A percentile compares a stretch with the other conserved stretches of the same genome.
Conservation (phyloP, 2,113 vertebrate genomes). For the Damaliscus lunatus region DNA sequence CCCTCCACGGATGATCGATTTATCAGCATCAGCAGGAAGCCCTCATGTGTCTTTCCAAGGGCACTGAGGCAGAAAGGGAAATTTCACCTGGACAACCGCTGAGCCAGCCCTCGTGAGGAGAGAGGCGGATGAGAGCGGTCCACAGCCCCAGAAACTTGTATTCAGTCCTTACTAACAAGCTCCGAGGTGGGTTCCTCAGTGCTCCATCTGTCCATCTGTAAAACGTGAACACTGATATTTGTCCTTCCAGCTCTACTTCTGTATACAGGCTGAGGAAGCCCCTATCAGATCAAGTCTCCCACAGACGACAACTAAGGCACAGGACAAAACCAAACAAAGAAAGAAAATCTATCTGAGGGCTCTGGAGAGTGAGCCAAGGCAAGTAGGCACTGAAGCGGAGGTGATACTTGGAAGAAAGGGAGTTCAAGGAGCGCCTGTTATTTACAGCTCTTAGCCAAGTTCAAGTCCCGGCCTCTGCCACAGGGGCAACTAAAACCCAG, state of each 20-base stretch:
- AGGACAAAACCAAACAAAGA: neutral
- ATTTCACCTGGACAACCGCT: neutral
- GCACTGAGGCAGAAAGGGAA: neutral
- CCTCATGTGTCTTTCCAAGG: neutral
- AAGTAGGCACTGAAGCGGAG: neutral
- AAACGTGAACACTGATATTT: neutral
- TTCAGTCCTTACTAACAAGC: neutral
- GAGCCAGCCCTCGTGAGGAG: neutral
- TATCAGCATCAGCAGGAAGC: neutral
- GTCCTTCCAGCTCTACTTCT: neutral
- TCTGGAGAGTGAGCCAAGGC: neutral
- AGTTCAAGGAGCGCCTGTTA: neutral
- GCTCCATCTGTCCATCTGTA: neutral
- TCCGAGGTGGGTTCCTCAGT: neutral
- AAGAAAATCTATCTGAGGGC: neutral
- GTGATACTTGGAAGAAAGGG: neutral
- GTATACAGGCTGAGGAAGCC: neutral
- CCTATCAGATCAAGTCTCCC: neutral
- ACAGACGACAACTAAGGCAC: neutral
- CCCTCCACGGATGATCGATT: rapidly evolving
- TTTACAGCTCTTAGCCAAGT: neutral
- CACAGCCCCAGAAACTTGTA: neutral
- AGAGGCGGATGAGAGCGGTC: neutral
- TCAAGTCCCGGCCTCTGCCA: neutral
- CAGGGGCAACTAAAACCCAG: neutral